Evolutionary conservation across 1,140 invertebrate genomes (phyloP).

Genomic region (Ridgeia piscesae): DNA sequence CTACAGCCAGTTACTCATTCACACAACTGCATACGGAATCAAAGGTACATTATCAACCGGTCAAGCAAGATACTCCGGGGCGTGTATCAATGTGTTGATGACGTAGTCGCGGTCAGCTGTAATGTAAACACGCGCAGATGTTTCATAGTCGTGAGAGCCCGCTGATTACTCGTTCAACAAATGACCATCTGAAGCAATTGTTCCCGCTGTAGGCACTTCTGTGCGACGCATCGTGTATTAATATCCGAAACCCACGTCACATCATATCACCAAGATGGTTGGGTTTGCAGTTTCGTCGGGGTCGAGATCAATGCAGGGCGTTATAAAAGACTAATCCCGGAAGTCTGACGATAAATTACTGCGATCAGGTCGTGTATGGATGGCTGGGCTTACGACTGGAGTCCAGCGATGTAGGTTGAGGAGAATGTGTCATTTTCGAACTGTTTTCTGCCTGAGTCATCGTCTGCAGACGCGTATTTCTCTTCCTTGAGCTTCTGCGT

Average conservation of each 20-base stretch:
- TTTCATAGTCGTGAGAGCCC: background rate
- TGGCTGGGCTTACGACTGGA: no score
- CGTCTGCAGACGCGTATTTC: background rate
- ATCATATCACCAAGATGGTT: background rate
- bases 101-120: background rate
- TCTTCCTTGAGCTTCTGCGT: background rate
- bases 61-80: background rate
- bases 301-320: no score
- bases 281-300: no score
- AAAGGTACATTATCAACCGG: background rate
- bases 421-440: no score
- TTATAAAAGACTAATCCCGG: no score
- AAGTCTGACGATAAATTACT: no score
- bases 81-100: background rate
- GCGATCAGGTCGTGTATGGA: no score
- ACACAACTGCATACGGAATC: no score
- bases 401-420: no score
- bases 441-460: background rate
- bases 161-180: background rate
- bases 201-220: background rate
- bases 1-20: no score
- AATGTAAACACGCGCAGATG: background rate
- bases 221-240: background rate
- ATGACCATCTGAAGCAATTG: background rate
- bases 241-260: background rate